A percentile compares a stretch with the other conserved stretches of the same genome.
phyloP scores from a whole-genome alignment of 1,140 invertebrate genomes.

The Caenorhabditis brenneri region DNA sequence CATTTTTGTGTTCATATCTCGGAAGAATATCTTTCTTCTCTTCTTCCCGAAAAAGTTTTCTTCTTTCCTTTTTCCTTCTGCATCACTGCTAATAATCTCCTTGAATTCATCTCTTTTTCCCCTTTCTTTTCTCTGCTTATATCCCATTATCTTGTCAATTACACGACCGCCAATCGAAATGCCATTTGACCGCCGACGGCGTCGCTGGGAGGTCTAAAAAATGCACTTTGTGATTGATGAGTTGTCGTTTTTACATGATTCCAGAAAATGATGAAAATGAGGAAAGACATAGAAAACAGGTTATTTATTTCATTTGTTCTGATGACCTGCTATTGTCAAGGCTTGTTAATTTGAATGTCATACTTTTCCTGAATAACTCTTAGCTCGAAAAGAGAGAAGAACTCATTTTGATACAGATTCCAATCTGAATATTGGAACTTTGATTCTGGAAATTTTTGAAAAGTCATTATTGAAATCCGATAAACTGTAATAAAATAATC shows the following conservation, averaged over 20 bases:
- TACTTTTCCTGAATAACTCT: too few relatives aligned
- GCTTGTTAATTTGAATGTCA: too few relatives aligned
- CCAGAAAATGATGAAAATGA: neutral
- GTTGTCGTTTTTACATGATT: neutral
- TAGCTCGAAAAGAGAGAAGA: too few relatives aligned
- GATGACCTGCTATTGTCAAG: too few relatives aligned
- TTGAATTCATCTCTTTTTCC: conserved; percentile 1
- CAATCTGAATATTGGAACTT: too few relatives aligned
- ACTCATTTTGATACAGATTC: too few relatives aligned
- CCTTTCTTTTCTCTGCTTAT: neutral
- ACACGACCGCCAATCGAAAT: conserved; percentile 19
- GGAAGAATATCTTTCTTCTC: neutral
- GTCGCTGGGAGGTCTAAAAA: neutral
- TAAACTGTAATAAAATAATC: too few relatives aligned
- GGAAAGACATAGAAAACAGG: neutral
- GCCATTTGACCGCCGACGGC: conserved; percentile 5
- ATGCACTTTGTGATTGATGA: neutral
- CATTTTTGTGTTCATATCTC: neutral
- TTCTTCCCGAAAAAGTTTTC: conserved; percentile 5
- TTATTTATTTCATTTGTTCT: neutral
- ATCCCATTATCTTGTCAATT: conserved; percentile 39
- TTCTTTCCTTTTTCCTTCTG: neutral
- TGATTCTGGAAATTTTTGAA: too few relatives aligned
- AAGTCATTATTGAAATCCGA: too few relatives aligned
- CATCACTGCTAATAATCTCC: conserved; percentile 36